Base-by-base conservation (phyloP, 2,888 invertebrate genomes). In the Odontomyia ornata region DNA sequence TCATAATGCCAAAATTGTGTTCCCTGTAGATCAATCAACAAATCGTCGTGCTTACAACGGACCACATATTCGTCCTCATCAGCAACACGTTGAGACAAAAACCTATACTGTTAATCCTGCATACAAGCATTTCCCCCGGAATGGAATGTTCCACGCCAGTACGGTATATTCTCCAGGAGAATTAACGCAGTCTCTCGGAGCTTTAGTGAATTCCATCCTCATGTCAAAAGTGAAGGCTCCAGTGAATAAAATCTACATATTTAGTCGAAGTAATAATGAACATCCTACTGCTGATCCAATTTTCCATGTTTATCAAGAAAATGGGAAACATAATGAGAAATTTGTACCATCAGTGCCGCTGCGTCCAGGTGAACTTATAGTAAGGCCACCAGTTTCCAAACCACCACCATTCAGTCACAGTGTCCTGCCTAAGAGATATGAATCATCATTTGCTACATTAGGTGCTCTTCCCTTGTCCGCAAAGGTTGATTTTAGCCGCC, bases 221-320 rank as follows among this genome's bases (percentile, higher is more conserved):
- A n/a, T 28, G 52, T 73, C 73, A 23, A 18, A 27, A 15, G 23
- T 27, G 18, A 73, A 73, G 28, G 7, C 52, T 30, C 73, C 73
- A 1, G 60, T 73, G 43, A 73, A 73, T 15, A 73, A 73, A 21
- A 73, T 73, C 21, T 73, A 73, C 73, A 73, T 73, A 11, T 57
- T 36, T 36, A 73, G 73, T 23, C 25, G 43, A 25, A 36, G 21
- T 36, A 73, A 43, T 36, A 27, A 23, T 9, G 56, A 36, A 0
- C 30, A n/a, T 7, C 73, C 73, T 1, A 21, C 28, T 23, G n/a
- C 73, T 1, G 73, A 73, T 23, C 73, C 73, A 4, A 27, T 73
- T 18, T 73, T 57, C 21, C 73, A 73, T 13, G 73, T 73, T 36
- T 73, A 73, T 23, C 57, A 73, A 23, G 23, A 73, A 13, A 56